Evolutionary conservation across 2,888 invertebrate genomes (phyloP).

Genomic region (Drosophila bunnanda): DNA sequence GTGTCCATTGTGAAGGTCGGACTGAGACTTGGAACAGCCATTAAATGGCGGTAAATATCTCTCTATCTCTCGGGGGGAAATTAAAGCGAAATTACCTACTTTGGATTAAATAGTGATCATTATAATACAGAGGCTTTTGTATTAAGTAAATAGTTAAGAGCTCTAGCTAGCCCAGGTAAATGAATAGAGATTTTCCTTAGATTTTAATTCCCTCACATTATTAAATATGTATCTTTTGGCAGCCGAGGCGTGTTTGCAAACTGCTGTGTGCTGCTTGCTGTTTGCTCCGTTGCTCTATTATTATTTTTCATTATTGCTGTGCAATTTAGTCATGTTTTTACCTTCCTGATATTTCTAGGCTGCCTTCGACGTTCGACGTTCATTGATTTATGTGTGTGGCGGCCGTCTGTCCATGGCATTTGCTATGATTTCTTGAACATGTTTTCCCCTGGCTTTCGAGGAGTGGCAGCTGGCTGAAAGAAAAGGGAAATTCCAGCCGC

Average conservation of each 20-base stretch:
- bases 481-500: conserved; percentile 26
- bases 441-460: conserved; percentile 27
- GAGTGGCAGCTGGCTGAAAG: conserved; percentile 5
- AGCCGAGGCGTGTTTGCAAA: conserved; percentile 31
- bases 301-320: conserved; percentile 60
- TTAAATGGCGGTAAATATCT: conserved; percentile 8
- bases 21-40: not conserved
- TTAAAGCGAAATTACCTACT: conserved; percentile 9
- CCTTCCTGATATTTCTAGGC: conserved; percentile 38
- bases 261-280: conserved; percentile 19
- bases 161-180: not conserved
- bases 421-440: conserved; percentile 45
- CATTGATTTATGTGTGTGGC: conserved; percentile 53
- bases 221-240: conserved; percentile 34
- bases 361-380: conserved; percentile 35
- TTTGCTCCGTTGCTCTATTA: conserved; percentile 41
- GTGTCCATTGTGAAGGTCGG: conserved; percentile 8
- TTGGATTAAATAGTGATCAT: not conserved
- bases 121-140: not conserved
- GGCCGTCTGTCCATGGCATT: conserved; percentile 37
- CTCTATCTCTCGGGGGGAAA: not conserved
- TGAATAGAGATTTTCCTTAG: not conserved
- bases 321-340: conserved; percentile 47
- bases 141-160: not conserved
- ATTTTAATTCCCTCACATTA: conserved; percentile 20